These are phyloP conservation scores for Calephelis nemesis DNA, from an alignment of 1,140 invertebrate genomes.

Conservation along the genomic window DNA sequence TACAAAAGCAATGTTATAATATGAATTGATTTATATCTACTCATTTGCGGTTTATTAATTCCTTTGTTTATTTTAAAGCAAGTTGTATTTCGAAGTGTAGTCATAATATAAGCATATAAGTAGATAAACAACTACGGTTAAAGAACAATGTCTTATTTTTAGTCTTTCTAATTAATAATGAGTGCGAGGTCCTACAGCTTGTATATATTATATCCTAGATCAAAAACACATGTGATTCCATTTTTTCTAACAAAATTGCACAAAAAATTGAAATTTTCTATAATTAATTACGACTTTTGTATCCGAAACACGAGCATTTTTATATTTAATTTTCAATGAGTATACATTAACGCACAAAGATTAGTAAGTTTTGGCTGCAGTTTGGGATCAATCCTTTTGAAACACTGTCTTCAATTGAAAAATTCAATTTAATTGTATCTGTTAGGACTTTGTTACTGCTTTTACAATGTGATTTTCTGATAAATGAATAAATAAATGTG, in stretches of 20 bases:
- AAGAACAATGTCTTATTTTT: conserved; percentile 65
- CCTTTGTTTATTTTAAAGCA: conserved; percentile 38
- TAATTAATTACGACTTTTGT: conserved; percentile 4
- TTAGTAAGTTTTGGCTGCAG: conserved; percentile 37
- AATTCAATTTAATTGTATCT: conserved; percentile 38
- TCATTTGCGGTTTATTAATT: conserved; percentile 9
- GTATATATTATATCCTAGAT: conserved; percentile 1
- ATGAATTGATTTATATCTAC: conserved; percentile 19
- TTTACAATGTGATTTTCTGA: conserved; percentile 65
- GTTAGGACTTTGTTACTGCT: conserved; percentile 57
- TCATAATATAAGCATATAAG: conserved; percentile 65
- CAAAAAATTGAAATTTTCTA: conserved; percentile 15
- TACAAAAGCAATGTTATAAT: conserved; percentile 28
- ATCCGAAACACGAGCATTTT: conserved; percentile 17
- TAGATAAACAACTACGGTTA: conserved; percentile 57
- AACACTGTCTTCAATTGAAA: conserved; percentile 12
- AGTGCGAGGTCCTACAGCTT: conserved; percentile 43
- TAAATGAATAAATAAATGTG: conserved; percentile 57
- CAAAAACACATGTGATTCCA: background rate
- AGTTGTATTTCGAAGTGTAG: conserved; percentile 56
- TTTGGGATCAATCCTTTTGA: conserved; percentile 26
- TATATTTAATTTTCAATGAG: conserved; percentile 22
- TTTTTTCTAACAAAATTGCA: conserved; percentile 7
- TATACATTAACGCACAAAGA: conserved; percentile 45
- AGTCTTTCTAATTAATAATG: conserved; percentile 54